Evolutionary conservation across 53 echinoderm and acorn worm genomes (phyloP).

Genomic region (Echinometra lucunter): DNA sequence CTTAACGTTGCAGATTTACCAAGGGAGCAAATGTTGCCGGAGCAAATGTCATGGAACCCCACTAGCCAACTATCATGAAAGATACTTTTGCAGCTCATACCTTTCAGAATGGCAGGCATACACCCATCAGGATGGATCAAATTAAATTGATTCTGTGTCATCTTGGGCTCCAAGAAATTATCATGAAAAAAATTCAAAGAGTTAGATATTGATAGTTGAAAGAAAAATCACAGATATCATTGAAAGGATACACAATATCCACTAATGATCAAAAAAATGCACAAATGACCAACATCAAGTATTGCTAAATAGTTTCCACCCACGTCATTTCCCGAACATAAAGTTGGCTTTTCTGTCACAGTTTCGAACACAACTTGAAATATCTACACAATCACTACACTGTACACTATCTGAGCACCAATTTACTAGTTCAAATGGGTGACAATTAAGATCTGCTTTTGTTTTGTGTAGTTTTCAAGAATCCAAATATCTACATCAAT

Average conservation of each 20-base stretch:
- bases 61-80: too few species aligned
- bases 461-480: not conserved
- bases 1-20: too few species aligned
- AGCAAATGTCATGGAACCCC: too few species aligned
- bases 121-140: too few species aligned
- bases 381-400: not conserved
- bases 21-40: too few species aligned
- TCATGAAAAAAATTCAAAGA: too few species aligned
- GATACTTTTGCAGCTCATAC: too few species aligned
- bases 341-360: not conserved
- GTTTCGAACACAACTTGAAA: not conserved
- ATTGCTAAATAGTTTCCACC: slow-evolving; percentile 42
- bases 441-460: not conserved
- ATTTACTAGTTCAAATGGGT: not conserved
- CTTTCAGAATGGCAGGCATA: too few species aligned
- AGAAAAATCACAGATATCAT: not conserved
- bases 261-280: not conserved
- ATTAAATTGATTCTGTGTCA: too few species aligned
- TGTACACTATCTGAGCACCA: slow-evolving; percentile 28
- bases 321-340: not conserved
- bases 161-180: too few species aligned
- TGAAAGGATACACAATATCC: not conserved
- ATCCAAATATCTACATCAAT: not conserved
- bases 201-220: not conserved
- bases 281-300: not conserved